Conservation (phyloP, 1,140 invertebrate genomes). For the Conopomorpha cramerella region DNA sequence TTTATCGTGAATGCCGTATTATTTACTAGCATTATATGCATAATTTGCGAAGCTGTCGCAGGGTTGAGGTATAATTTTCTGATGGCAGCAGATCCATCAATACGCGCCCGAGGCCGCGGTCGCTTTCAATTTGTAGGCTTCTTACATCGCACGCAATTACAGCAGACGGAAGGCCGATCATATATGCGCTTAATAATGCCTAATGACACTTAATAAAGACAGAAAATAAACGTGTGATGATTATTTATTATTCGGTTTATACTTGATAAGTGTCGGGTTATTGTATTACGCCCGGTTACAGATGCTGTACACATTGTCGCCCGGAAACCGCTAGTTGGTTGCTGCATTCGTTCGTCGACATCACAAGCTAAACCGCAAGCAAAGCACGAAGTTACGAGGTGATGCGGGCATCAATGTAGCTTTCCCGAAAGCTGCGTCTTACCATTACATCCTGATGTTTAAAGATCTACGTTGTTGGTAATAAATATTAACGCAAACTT, state of each 20-base stretch:
- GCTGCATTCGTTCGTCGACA: too few species aligned
- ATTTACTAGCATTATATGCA: conserved; percentile 57
- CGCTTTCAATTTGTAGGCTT: conserved; percentile 56
- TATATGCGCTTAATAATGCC: conserved; percentile 53
- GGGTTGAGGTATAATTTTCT: conserved; percentile 51
- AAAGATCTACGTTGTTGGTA: too few species aligned
- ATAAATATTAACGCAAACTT: too few species aligned
- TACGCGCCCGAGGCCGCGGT: conserved; percentile 42
- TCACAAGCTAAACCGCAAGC: too few species aligned
- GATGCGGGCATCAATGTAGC: too few species aligned
- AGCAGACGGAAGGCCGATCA: conserved; percentile 50
- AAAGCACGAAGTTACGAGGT: too few species aligned
- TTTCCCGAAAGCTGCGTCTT: too few species aligned
- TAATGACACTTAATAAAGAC: conserved; percentile 57
- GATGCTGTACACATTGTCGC: too few species aligned
- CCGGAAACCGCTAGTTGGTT: too few species aligned
- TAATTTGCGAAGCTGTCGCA: conserved; percentile 57
- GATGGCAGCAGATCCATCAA: conserved; percentile 57
- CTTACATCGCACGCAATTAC: conserved; percentile 49
- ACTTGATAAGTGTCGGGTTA: conserved; percentile 6
- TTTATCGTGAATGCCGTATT: conserved; percentile 44
- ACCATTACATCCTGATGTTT: too few species aligned
- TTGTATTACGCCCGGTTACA: too few species aligned
- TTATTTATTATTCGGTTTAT: conserved; percentile 30
- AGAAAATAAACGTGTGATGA: conserved; percentile 47